These are phyloP conservation scores for Galaxea fascicularis DNA, from an alignment of 92 coral and sea anemone species.

Conservation along the genomic window DNA sequence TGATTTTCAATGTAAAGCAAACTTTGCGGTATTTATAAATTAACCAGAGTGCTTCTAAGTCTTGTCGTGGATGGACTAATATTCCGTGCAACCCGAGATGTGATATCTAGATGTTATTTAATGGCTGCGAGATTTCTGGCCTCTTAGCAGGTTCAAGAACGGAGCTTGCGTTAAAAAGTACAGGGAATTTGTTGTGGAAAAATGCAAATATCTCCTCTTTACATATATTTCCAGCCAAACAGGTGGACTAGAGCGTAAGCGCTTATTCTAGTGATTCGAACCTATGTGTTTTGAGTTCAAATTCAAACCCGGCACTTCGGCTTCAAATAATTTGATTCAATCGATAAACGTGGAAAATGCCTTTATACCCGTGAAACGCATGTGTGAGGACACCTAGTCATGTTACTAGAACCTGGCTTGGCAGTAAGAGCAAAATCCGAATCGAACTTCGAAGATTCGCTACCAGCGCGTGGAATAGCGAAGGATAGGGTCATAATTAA, in stretches of 20 bases:
- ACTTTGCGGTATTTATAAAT: constrained; percentile 30
- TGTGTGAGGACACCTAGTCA: not conserved
- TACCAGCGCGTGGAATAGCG: constrained; percentile 74
- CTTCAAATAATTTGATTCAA: constrained; percentile 4
- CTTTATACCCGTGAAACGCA: not conserved
- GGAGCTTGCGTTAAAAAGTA: not conserved
- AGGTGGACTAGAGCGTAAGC: constrained; percentile 21
- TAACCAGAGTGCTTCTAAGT: constrained; percentile 34
- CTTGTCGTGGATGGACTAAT: not conserved
- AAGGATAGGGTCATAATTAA: constrained; percentile 89
- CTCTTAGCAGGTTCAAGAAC: not conserved
- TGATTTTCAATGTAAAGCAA: constrained; percentile 49
- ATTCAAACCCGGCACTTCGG: not conserved
- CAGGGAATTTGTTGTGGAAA: constrained; percentile 13
- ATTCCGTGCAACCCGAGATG: constrained; percentile 5
- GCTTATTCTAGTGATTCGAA: not conserved
- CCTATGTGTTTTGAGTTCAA: constrained; percentile 25
- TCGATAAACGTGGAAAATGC: constrained; percentile 1
- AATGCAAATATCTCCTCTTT: constrained; percentile 38
- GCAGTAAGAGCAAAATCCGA: constrained; percentile 63
- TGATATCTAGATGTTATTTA: constrained; percentile 32
- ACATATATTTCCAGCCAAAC: constrained; percentile 16
- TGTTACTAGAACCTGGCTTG: constrained; percentile 31
- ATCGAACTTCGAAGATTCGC: constrained; percentile 70
- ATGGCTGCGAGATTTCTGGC: constrained; percentile 3